Evolutionary conservation across 2,888 invertebrate species (phyloP).

Genomic region (Halocaridina rubra): DNA sequence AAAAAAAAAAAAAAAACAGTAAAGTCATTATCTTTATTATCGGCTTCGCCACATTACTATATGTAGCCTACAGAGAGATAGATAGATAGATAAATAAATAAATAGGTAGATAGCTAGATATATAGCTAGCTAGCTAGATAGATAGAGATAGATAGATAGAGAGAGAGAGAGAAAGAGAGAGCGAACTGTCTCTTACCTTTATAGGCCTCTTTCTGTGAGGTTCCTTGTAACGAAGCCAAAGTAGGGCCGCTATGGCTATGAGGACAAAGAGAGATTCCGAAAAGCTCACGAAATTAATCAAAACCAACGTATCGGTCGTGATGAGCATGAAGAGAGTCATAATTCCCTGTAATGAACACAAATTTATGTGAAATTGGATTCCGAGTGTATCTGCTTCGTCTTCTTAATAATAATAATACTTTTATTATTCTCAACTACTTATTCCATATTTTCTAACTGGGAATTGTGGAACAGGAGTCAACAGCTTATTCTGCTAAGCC

Average conservation of each 20-base stretch:
- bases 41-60: neutral
- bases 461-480: neutral
- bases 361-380: neutral
- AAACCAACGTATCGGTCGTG: conserved; percentile 84
- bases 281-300: conserved; percentile 91
- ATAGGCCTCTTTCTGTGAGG: conserved; percentile 86
- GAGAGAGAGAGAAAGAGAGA: no score
- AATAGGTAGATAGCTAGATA: no score
- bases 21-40: neutral
- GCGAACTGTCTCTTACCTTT: neutral
- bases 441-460: neutral
- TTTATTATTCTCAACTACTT: neutral
- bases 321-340: conserved; percentile 84
- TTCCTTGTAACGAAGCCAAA: conserved; percentile 83
- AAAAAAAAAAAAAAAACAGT: no score
- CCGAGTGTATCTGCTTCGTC: neutral
- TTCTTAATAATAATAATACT: neutral
- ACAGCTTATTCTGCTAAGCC: neutral
- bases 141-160: no score
- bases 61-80: neutral
- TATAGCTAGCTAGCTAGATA: no score
- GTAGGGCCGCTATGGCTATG: conserved; percentile 84
- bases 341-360: conserved; percentile 85
- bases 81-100: no score
- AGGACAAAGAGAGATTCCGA: conserved; percentile 90